Base-by-base conservation (phyloP, 1,140 invertebrate species). In the Drosophila navojoa region DNA sequence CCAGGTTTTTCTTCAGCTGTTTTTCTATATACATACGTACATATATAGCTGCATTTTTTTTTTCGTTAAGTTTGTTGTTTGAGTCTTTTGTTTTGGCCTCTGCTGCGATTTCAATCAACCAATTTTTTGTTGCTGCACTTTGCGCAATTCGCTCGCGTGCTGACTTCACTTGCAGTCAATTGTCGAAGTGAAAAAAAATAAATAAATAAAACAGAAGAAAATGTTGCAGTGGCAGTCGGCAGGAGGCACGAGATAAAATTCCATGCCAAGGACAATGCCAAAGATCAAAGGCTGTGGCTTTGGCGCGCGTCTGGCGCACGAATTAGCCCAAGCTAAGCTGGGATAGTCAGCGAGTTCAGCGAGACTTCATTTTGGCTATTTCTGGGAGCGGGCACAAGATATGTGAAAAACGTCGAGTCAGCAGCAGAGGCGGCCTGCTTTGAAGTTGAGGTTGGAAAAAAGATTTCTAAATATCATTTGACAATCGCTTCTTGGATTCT, bases 191-290 rank as follows among this genome's bases (percentile, higher is more conserved):
- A 32, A 32, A 32, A 32, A 32, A 6, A 32, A 7, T 27, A 42
- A 64, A 10, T 19, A 2, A 3, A 7, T 27, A 42, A 64, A 10
- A 1, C 1, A 3, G 3, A 38, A 3, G 3, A 50, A 60, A 61
- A 61, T 22, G 16, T 25, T 57, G 32, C 54, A 40, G 47, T 25
- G 52, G 25, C 52, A 29, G 16, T n/a, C 27, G 44, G 58, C 27
- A 38, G 58, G 44, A 47, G 29, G 44, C 58, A 35, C 19, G 7
- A 61, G 58, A 32, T 47, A 7, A 44, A 22, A 53, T 45, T 44
- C 45, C 62, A 64, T 19, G 52, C 50, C 79, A 81, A 81, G 79
- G 79, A 81, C 79, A 81, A 81, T 81, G 79, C 79, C 79, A 81
- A 77, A 81, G 74, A 70, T 69, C 78, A 81, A 64, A 77, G 63